Percentiles rank a stretch among this genome's conserved stretches.
Conservation (phyloP, 2,888 invertebrate species). For the Alcis repandata region DNA sequence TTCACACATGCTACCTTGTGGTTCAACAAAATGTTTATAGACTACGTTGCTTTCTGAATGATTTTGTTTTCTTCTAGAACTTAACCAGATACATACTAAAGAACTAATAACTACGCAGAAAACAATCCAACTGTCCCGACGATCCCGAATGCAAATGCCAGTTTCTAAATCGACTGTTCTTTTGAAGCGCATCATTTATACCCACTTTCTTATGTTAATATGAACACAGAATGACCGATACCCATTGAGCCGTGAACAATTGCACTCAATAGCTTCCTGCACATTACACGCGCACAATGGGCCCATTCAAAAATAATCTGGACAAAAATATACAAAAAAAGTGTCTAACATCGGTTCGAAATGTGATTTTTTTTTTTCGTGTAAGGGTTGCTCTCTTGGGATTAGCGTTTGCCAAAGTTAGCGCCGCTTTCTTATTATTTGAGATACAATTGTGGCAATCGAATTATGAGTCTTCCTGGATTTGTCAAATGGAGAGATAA, state of each 20-base stretch:
- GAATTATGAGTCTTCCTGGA: slow-evolving; percentile 18
- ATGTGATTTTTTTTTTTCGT: slow-evolving; percentile 43
- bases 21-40: no score
- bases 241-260: slow-evolving; percentile 72
- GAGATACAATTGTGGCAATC: slow-evolving; percentile 58
- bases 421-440: slow-evolving; percentile 65
- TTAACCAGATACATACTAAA: not conserved
- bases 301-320: slow-evolving; percentile 68
- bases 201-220: slow-evolving; percentile 63
- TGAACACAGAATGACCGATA: slow-evolving; percentile 59
- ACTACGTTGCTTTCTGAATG: no score
- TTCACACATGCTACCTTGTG: no score
- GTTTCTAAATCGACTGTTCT: slow-evolving; percentile 43
- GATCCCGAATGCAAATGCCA: slow-evolving; percentile 37
- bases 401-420: slow-evolving; percentile 73
- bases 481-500: slow-evolving; percentile 1
- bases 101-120: not conserved
- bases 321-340: slow-evolving; percentile 60
- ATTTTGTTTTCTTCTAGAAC: no score
- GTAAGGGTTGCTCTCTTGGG: slow-evolving; percentile 69
- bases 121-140: slow-evolving; percentile 28
- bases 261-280: slow-evolving; percentile 77
- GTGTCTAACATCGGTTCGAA: slow-evolving; percentile 46
- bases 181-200: slow-evolving; percentile 48
- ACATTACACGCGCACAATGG: slow-evolving; percentile 73